Conservation (phyloP, 2,113 vertebrate genomes). For the Zeus faber region DNA sequence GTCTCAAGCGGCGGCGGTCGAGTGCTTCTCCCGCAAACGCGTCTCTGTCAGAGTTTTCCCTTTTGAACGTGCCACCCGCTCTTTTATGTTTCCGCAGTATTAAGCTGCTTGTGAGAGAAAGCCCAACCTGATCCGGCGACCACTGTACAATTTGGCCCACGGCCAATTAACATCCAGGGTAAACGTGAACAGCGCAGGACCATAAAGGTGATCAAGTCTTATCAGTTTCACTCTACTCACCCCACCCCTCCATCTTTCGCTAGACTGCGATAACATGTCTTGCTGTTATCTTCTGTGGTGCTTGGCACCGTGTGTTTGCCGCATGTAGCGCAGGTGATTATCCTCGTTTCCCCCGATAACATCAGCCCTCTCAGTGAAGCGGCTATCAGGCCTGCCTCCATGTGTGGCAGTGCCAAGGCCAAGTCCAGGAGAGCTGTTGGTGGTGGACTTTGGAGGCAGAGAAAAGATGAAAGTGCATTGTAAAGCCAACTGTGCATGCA, state of each 20-base stretch:
- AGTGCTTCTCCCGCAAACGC: constrained; percentile 5
- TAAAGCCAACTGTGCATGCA: constrained; percentile 10
- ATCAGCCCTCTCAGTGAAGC: constrained; percentile 7
- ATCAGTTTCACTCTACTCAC: not conserved
- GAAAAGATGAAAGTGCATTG: constrained; percentile 27
- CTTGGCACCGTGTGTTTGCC: constrained; percentile 3
- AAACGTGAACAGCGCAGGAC: constrained; percentile 24
- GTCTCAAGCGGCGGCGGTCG: constrained; percentile 21
- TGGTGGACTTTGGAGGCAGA: constrained; percentile 52
- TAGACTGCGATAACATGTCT: not conserved
- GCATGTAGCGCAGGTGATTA: constrained; percentile 12
- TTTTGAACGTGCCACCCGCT: constrained; percentile 27
- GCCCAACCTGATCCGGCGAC: no score
- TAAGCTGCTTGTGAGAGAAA: constrained; percentile 29
- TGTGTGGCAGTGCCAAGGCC: constrained; percentile 25
- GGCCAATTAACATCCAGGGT: constrained; percentile 30
- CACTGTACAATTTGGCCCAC: constrained; percentile 29
- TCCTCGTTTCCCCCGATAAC: constrained; percentile 16
- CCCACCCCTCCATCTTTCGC: constrained; percentile 1
- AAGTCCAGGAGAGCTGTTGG: constrained; percentile 52
- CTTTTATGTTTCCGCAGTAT: constrained; percentile 8
- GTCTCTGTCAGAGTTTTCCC: constrained; percentile 17
- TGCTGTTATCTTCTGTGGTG: constrained; percentile 15
- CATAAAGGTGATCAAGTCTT: constrained; percentile 25
- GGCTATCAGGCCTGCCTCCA: constrained; percentile 23